These are phyloP conservation scores for Trachops cirrhosus DNA, from an alignment of 2,797 vertebrate species.

Conservation along the genomic window DNA sequence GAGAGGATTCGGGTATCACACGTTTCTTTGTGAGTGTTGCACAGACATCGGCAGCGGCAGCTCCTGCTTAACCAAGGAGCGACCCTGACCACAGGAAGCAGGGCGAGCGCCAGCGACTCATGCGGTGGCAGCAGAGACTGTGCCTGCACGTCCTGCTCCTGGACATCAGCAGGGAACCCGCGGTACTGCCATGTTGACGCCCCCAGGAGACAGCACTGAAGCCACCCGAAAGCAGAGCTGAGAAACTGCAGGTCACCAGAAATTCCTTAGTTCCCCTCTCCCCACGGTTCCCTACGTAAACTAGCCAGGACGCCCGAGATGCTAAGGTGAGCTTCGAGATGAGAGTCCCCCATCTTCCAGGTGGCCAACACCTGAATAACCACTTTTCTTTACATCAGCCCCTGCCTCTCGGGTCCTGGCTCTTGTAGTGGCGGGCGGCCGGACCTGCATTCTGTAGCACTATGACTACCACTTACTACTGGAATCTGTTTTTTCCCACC, in stretches of 20 bases:
- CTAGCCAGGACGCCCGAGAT: neutral
- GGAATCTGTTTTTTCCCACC: neutral
- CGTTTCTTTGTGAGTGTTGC: neutral
- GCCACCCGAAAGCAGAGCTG: too few relatives aligned
- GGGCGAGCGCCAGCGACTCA: too few relatives aligned
- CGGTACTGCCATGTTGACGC: too few relatives aligned
- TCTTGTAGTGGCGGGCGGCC: accelerated
- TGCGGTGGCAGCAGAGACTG: too few relatives aligned
- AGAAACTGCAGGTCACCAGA: neutral
- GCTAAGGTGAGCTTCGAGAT: neutral
- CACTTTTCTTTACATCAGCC: neutral
- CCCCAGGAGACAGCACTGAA: too few relatives aligned
- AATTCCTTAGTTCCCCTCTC: neutral
- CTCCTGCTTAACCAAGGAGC: neutral
- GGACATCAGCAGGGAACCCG: too few relatives aligned
- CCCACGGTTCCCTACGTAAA: neutral
- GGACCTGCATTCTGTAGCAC: neutral
- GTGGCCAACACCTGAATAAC: too few relatives aligned
- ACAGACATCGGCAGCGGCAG: neutral
- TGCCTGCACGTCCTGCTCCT: too few relatives aligned
- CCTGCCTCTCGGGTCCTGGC: too few relatives aligned
- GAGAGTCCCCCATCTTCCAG: neutral
- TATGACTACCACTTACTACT: neutral
- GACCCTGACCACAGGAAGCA: neutral
- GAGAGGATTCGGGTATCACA: neutral